Evolutionary conservation across 2,797 vertebrate species (phyloP).

Genomic region (Mus caroli): DNA sequence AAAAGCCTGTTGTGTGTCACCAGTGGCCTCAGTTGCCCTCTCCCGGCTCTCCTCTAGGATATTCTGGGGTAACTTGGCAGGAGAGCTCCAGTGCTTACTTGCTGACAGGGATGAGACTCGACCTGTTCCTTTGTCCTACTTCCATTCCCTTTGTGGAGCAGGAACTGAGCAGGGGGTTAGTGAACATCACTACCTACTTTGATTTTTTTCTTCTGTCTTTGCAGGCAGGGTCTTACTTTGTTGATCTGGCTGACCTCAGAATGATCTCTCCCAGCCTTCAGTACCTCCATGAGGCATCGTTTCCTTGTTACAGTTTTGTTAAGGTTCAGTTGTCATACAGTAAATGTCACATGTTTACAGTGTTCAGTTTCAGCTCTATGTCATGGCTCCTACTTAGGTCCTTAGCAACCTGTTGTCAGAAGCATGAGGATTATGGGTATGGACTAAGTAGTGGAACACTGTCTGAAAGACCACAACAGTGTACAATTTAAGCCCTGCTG

Average conservation of each 20-base stretch:
- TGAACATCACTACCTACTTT: neutral
- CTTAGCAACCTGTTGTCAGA: neutral
- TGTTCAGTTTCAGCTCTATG: neutral
- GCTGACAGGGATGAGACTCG: neutral
- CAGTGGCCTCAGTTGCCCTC: constrained; percentile 46
- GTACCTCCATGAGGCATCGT: neutral
- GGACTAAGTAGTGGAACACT: no score
- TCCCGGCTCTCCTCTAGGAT: constrained; percentile 66
- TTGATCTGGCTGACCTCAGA: neutral
- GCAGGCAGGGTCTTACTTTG: neutral
- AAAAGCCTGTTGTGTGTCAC: neutral
- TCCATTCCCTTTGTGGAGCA: neutral
- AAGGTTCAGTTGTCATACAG: neutral
- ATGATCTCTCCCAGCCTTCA: neutral
- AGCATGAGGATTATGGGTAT: neutral
- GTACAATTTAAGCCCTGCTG: neutral
- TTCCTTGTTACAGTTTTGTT: constrained; percentile 13
- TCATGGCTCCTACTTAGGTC: neutral
- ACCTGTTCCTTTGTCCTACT: neutral
- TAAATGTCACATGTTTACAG: neutral
- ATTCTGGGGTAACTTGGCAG: constrained; percentile 24
- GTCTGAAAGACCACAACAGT: neutral
- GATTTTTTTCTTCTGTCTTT: neutral
- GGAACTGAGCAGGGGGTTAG: neutral
- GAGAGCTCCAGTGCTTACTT: constrained; percentile 11